Conservation (phyloP, 2,113 vertebrate genomes). For the Tragelaphus imberbis region DNA sequence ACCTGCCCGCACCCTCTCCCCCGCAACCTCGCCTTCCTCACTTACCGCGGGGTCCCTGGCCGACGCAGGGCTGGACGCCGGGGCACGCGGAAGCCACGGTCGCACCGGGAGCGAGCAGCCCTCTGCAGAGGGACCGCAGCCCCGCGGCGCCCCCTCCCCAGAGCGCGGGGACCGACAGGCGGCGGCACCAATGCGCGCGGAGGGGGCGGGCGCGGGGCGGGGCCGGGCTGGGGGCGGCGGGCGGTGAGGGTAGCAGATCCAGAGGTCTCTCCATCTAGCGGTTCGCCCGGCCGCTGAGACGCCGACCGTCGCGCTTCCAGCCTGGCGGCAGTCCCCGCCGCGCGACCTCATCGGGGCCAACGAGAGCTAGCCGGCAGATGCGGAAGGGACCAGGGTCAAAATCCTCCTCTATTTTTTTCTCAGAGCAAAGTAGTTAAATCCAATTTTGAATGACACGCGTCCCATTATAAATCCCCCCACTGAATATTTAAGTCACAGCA, state of each 20-base stretch:
- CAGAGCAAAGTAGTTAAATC: neutral
- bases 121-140: constrained; percentile 35
- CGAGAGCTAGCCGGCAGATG: neutral
- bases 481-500: neutral
- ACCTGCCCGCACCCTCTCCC: neutral
- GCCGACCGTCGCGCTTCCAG: neutral
- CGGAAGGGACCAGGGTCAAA: neutral
- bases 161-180: constrained; percentile 10
- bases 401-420: neutral
- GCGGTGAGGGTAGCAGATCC: neutral
- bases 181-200: constrained; percentile 31
- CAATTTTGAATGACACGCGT: neutral
- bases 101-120: neutral
- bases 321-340: neutral
- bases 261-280: neutral
- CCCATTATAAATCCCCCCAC: neutral
- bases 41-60: constrained; percentile 36
- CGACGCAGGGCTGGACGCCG: neutral
- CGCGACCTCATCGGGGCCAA: neutral
- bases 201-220: neutral
- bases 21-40: neutral
- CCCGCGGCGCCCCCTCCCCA: constrained; percentile 55
- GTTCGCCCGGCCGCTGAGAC: rapidly evolving
- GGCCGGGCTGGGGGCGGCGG: neutral
- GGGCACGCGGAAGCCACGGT: neutral